phyloP scores from a whole-genome alignment of 2,797 vertebrate genomes.

The Phyllotis vaccarum region DNA sequence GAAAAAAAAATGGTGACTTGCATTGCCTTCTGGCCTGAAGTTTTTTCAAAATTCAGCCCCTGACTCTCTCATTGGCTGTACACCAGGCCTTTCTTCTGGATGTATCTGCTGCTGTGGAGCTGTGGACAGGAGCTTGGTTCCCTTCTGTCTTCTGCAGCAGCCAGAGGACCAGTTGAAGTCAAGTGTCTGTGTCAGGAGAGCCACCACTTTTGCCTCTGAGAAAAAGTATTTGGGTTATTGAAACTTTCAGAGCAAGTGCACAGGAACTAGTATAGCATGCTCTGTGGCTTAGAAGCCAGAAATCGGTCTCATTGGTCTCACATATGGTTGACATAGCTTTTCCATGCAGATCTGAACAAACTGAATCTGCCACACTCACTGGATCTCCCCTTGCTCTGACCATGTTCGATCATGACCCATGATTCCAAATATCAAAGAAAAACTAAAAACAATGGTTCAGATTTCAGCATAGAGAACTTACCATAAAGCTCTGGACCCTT shows the following conservation, averaged over 20 bases:
- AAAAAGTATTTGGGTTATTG: not conserved
- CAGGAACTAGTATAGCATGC: not conserved
- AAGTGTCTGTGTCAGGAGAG: not conserved
- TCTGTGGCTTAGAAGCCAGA: not conserved
- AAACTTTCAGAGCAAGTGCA: not conserved
- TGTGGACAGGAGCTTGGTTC: not conserved
- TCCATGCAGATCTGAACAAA: not conserved
- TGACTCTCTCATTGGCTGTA: not conserved
- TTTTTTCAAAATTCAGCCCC: not conserved
- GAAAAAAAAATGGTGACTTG: not conserved
- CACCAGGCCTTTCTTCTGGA: conserved; percentile 14
- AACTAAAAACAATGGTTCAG: not conserved
- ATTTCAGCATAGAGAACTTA: not conserved
- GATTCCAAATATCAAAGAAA: not conserved
- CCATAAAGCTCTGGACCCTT: not conserved
- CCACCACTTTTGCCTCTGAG: not conserved
- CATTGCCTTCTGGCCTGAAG: not conserved
- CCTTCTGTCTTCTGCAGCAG: not conserved
- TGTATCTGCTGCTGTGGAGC: not conserved
- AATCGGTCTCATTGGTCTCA: too few species aligned
- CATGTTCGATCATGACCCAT: not conserved
- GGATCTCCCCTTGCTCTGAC: not conserved
- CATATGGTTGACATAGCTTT: not conserved
- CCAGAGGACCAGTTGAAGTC: not conserved
- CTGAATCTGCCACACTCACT: not conserved